Base-by-base conservation (phyloP, 1,140 invertebrate species). In the Homarus americanus region DNA sequence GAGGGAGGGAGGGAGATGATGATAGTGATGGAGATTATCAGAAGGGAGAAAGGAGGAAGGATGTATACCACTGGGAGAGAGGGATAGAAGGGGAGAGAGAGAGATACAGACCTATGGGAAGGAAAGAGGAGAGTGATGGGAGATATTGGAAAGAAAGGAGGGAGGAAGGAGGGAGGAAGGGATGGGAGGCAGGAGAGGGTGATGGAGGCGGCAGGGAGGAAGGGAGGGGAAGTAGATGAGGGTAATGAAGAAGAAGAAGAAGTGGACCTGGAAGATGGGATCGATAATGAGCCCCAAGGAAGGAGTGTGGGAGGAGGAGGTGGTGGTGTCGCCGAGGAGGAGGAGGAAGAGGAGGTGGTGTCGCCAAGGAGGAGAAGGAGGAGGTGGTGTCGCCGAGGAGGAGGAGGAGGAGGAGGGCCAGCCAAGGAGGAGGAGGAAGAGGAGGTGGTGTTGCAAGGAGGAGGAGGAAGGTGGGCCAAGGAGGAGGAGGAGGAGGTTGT, bases 401-500 rank as follows among this genome's bases (percentile, higher is more conserved):
- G 69, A 73, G 12, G 63, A 28, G 63, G 28, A 72, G 28, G 69
- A 72, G 36, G 69, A 7, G 36, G 36, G 20, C 15, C 69, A 72
- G 15, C 28, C 10, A 28, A 24, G 69, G 69, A 72, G 24, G 69
- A 72, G 69, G 69, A 72, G 24, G 69, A 72, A 34, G 24, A 72
- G 69, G 24, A 72, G 69, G 69, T 32, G 69, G 69, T 32, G 69
- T n/a, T 32, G 69, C 28, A 72, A 34, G 63, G 34, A 75, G 10
- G 73, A 75, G 34, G 73, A 75, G 73, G 73, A 75, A 24, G 63
- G 28, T 20, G 24, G 24, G 53, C 10, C 34, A 38, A 75, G 73
- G 73, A 75, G 73, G 73, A 78, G 75, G 38, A 41, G 73, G 73
- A 75, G 73, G 73, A 75, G 73, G 73, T 38, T 34, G 73, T 38